Base-by-base conservation (phyloP, 2,888 invertebrate genomes). In the Thumatha senex region DNA sequence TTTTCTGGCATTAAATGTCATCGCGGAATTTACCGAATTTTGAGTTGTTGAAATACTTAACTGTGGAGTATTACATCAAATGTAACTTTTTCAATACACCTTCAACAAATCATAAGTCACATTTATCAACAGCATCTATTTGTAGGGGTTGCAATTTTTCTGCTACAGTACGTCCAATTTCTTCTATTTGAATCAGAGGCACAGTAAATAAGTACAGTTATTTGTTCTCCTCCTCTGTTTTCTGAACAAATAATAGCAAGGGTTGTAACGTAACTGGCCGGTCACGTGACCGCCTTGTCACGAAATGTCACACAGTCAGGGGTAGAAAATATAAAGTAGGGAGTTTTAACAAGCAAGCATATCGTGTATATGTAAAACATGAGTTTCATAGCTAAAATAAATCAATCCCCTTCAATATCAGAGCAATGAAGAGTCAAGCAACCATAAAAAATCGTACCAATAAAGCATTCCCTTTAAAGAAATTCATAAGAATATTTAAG, bases 231-330 rank as follows among this genome's bases (percentile, higher is more conserved):
- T 48, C 15, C 42, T 39, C 15, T 41, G 18, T 31, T 46, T 44
- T 51, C 33, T 45, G 56, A 56, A 56, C 46, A 47, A 63, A 60
- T 60, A 48, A 44, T 48, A 18, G 49, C 34, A 46, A 55, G 52
- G 56, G 61, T 40, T 44, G 59, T 34, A 46, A 60, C 44, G 48
- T 51, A 53, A 46, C 49, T 50, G 58, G 51, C 56, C 63, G 63
- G 72, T 74, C 73, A 76, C 78, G 78, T 77, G 76, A 71, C 73
- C 65, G 56, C 47, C 56, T 52, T 64, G 67, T 61, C 67, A 76
- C 65, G 64, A 66, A 67, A 65, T 51, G 61, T 62, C 67, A 67
- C 56, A 58, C 56, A 50, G 42, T 55, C 49, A 53, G 58, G 61
- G 61, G 54, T 55, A 49, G 50, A 46, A 61, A 45, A 45, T 36